Percentiles rank a stretch among this genome's conserved stretches.
Conservation (phyloP, 1,140 invertebrate genomes). For the Drosophila elegans region DNA sequence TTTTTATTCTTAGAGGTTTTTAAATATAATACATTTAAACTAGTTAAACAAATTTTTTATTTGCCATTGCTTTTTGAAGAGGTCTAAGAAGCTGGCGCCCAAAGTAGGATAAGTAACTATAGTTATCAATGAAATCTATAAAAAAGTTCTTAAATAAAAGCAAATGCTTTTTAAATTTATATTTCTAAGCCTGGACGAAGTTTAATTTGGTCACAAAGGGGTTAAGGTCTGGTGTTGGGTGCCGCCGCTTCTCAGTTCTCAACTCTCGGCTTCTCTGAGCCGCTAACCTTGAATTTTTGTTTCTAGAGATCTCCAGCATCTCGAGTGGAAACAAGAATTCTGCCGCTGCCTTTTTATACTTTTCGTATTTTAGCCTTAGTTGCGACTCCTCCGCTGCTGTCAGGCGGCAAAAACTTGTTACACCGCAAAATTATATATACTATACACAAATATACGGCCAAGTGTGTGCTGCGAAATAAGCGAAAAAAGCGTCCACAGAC, state of each 20-base stretch:
- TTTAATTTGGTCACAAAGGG: conserved; percentile 13
- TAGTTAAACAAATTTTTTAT: too few species aligned
- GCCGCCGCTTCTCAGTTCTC: conserved; percentile 19
- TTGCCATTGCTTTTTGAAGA: too few species aligned
- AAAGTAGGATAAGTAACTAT: background rate
- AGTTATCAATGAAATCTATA: too few species aligned
- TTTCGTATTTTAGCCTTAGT: conserved; percentile 39
- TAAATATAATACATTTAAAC: too few species aligned
- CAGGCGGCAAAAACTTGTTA: conserved; percentile 75
- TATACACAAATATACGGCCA: conserved; percentile 37
- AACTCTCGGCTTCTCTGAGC: conserved; percentile 43
- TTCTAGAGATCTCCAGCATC: conserved; percentile 52
- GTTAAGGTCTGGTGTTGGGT: conserved; percentile 29
- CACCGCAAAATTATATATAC: conserved; percentile 69
- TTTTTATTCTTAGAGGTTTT: too few species aligned
- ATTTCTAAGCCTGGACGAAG: background rate
- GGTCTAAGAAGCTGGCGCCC: background rate
- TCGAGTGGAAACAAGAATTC: conserved; percentile 77
- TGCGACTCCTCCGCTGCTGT: conserved; percentile 72
- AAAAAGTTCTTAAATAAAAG: too few species aligned
- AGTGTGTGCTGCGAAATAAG: conserved; percentile 29
- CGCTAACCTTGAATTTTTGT: conserved; percentile 76
- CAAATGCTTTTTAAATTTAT: too few species aligned
- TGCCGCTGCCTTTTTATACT: conserved; percentile 38
- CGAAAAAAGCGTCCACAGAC: conserved; percentile 54